Evolutionary conservation across 2,888 invertebrate genomes (phyloP).

Genomic region (Anoplius nigerrimus): DNA sequence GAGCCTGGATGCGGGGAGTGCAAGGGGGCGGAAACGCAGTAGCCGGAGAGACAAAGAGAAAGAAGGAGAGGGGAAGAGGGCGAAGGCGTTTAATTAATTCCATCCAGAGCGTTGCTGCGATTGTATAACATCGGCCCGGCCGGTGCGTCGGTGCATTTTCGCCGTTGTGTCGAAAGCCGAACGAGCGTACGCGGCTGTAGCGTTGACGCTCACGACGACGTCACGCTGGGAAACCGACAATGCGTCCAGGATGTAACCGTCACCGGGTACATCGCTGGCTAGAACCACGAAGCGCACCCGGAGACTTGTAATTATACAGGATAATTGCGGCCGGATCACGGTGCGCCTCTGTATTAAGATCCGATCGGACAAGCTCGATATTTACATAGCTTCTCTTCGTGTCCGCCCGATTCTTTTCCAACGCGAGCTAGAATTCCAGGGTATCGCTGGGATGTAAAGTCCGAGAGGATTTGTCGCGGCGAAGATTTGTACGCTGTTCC

Average conservation of each 20-base stretch:
- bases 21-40: not conserved
- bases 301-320: not conserved
- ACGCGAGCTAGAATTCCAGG: no score
- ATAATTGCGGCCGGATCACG: not conserved
- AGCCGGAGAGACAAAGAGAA: conserved; percentile 17
- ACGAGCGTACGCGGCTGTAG: conserved; percentile 13
- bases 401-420: no score
- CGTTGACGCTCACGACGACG: conserved; percentile 10
- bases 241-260: not conserved
- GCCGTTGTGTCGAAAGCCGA: conserved; percentile 13
- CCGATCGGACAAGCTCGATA: no score
- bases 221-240: not conserved
- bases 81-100: conserved; percentile 54
- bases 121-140: conserved; percentile 32
- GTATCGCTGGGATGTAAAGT: no score
- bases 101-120: conserved; percentile 40
- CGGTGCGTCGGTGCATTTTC: conserved; percentile 44
- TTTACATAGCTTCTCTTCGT: no score
- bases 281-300: no score
- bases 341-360: no score
- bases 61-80: not conserved
- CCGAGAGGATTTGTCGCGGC: no score
- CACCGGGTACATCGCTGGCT: no score
- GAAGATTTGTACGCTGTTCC: no score
- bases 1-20: not conserved